phyloP scores from a whole-genome alignment of 92 coral and sea anemone species.

The Paramuricea clavata region DNA sequence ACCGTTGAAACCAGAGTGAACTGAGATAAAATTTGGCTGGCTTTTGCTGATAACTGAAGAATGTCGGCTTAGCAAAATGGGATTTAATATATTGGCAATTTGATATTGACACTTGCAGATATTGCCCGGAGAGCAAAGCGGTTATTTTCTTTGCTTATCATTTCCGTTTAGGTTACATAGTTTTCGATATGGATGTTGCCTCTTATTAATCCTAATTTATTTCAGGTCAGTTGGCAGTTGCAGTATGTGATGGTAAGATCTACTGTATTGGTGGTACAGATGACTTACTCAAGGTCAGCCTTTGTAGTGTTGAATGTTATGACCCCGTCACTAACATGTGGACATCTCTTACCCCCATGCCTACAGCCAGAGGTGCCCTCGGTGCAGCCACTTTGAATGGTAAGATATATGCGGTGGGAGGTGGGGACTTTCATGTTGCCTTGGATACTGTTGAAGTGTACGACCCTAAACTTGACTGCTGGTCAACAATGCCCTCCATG shows the following conservation, averaged over 20 bases:
- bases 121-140: too few species aligned
- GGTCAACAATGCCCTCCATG: constrained; percentile 64
- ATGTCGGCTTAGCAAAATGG: too few species aligned
- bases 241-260: constrained; percentile 49
- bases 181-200: too few species aligned
- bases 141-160: too few species aligned
- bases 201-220: too few species aligned
- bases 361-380: constrained; percentile 90
- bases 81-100: too few species aligned
- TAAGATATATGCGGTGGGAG: constrained; percentile 93
- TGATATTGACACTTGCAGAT: too few species aligned
- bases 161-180: too few species aligned
- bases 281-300: constrained; percentile 46
- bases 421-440: constrained; percentile 59
- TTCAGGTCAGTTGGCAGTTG: constrained; percentile 45
- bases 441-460: constrained; percentile 73
- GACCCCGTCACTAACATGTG: constrained; percentile 88
- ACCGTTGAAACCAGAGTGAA: too few species aligned
- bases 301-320: constrained; percentile 89
- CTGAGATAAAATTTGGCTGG: too few species aligned
- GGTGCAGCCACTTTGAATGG: constrained; percentile 88
- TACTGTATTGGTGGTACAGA: constrained; percentile 51
- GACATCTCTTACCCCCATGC: constrained; percentile 86
- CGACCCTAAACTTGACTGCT: constrained; percentile 53
- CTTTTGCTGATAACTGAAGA: too few species aligned